Evolutionary conservation across 1,140 invertebrate species (phyloP).

Genomic region (Pachypeltis micranthus): DNA sequence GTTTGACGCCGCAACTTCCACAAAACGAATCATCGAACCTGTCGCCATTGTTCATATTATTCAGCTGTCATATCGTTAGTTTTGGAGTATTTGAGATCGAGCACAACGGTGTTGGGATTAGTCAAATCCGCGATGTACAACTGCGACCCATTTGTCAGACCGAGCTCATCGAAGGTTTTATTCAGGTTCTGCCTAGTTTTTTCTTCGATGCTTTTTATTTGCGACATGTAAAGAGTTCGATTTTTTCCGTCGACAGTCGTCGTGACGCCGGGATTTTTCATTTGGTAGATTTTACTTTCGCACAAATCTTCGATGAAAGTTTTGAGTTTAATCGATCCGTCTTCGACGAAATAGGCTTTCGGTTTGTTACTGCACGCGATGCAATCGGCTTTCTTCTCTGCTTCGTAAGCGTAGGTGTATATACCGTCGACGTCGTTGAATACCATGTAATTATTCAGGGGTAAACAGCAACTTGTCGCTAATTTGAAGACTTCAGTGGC

Average conservation of each 20-base stretch:
- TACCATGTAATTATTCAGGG: slow-evolving; percentile 93
- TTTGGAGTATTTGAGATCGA: neutral
- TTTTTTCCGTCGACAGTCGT: slow-evolving; percentile 67
- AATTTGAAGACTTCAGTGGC: slow-evolving; percentile 94
- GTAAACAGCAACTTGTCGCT: slow-evolving; percentile 77
- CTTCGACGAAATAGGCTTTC: slow-evolving; percentile 55
- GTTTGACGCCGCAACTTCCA: too few relatives aligned
- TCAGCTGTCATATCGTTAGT: neutral
- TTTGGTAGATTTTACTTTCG: slow-evolving; percentile 62
- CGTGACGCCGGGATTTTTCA: slow-evolving; percentile 77
- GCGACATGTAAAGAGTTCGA: slow-evolving; percentile 86
- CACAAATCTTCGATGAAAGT: slow-evolving; percentile 69
- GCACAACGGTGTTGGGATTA: neutral
- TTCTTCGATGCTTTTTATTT: slow-evolving; percentile 78
- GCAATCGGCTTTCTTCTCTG: slow-evolving; percentile 75
- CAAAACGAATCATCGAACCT: too few relatives aligned
- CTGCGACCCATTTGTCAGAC: slow-evolving; percentile 65
- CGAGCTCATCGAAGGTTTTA: slow-evolving; percentile 73
- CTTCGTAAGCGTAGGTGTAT: slow-evolving; percentile 90
- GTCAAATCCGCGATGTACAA: slow-evolving; percentile 84
- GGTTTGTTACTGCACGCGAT: slow-evolving; percentile 72
- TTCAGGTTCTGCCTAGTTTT: slow-evolving; percentile 75
- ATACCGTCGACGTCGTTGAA: slow-evolving; percentile 94
- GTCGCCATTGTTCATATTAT: too few relatives aligned
- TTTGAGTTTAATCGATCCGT: slow-evolving; percentile 60